phyloP scores from a whole-genome alignment of 2,113 vertebrate species.

The Lipophrys pholis region DNA sequence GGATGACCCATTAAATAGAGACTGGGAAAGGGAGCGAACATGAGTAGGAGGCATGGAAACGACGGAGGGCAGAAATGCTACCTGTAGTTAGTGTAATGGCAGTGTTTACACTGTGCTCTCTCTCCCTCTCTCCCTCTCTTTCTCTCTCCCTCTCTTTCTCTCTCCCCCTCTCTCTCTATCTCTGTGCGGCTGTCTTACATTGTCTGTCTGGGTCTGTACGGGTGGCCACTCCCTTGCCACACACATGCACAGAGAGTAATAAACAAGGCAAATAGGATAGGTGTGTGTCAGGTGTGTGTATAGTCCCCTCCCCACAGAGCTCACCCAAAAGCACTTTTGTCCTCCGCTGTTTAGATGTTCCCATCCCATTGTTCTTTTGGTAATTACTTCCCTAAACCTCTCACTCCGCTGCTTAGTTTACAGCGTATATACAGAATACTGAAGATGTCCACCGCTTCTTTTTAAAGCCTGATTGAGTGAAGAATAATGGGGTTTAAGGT shows the following conservation, averaged over 20 bases:
- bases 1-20: constrained; percentile 74
- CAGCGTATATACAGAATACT: constrained; percentile 7
- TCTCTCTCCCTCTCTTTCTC: constrained; percentile 12
- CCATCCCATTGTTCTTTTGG: constrained; percentile 38
- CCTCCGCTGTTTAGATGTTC: constrained; percentile 43
- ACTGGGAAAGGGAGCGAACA: constrained; percentile 50
- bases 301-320: constrained; percentile 14
- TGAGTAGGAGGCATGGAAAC: constrained; percentile 60
- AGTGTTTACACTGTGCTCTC: constrained; percentile 62
- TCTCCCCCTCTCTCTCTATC: constrained; percentile 26
- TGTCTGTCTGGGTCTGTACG: constrained; percentile 47
- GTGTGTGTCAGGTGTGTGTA: constrained; percentile 24
- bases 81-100: constrained; percentile 73
- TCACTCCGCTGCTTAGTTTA: constrained; percentile 30
- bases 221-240: constrained; percentile 72
- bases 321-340: constrained; percentile 48
- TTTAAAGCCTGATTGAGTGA: constrained; percentile 4
- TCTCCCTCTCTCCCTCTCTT: constrained; percentile 16
- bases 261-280: constrained; percentile 50
- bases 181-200: constrained; percentile 43
- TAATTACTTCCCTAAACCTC: constrained; percentile 64
- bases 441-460: constrained; percentile 29
- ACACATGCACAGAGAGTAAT: constrained; percentile 27
- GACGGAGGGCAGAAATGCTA: constrained; percentile 60
- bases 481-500: neutral